phyloP scores from a whole-genome alignment of 2,888 invertebrate genomes.

The Pseudococcus viburni region DNA sequence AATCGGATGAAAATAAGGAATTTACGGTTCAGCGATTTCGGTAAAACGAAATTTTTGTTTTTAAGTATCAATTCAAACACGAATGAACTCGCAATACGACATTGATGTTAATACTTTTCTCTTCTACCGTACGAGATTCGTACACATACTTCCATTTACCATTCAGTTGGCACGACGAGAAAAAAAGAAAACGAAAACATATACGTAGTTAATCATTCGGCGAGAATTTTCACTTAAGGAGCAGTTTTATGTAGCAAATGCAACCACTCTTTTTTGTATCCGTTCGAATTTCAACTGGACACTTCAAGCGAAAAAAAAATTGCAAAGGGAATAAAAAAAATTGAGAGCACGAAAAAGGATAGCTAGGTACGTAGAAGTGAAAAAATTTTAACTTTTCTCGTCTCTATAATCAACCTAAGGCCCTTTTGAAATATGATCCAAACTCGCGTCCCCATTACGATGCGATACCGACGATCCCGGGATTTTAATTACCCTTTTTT shows the following conservation, averaged over 20 bases:
- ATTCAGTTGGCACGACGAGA: not conserved
- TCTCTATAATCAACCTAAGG: not conserved
- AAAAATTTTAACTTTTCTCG: not conserved
- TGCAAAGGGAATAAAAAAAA: not conserved
- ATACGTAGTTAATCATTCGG: not conserved
- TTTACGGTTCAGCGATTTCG: conserved; percentile 25
- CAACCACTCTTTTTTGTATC: not conserved
- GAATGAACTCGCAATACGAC: conserved; percentile 11
- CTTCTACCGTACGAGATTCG: not conserved
- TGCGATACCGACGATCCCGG: not conserved
- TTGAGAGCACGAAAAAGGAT: not conserved
- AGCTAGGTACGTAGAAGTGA: not conserved
- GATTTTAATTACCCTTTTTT: not conserved
- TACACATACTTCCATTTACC: conserved; percentile 6
- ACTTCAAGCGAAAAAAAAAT: not conserved
- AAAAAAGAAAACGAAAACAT: not conserved
- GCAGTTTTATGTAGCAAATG: not conserved
- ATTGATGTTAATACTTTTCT: conserved; percentile 25
- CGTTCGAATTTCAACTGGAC: not conserved
- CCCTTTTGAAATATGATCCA: not conserved
- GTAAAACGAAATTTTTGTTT: conserved; percentile 25
- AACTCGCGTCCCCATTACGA: not conserved
- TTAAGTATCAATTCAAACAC: conserved; percentile 21
- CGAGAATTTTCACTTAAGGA: not conserved
- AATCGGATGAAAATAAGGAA: conserved; percentile 21